Percentiles rank a stretch among this genome's conserved stretches.
Conservation (phyloP, 30 jellyfish, hydroid and myxozoan genomes). For the Hydractinia symbiolongicarpus region DNA sequence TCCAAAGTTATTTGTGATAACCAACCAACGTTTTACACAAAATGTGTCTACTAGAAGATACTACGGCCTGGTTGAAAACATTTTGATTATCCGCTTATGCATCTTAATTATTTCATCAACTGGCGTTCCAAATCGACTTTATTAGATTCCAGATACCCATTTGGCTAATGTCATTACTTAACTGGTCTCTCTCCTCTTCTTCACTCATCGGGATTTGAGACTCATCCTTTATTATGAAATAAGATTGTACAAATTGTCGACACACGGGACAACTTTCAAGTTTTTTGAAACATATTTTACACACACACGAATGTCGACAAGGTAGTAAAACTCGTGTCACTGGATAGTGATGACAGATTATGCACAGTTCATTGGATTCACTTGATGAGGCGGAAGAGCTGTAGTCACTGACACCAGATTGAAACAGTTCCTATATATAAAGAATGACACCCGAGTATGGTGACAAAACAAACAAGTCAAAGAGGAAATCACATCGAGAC, state of each 20-base stretch:
- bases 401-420: slow-evolving; percentile 4
- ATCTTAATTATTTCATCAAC: too few species aligned
- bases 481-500: neutral
- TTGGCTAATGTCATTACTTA: slow-evolving; percentile 38
- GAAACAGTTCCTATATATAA: neutral
- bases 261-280: slow-evolving; percentile 68
- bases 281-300: slow-evolving; percentile 57
- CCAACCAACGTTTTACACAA: too few species aligned
- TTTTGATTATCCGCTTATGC: too few species aligned
- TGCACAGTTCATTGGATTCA: slow-evolving; percentile 38
- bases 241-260: slow-evolving; percentile 46
- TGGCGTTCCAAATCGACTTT: slow-evolving; percentile 77
- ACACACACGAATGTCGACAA: slow-evolving; percentile 76
- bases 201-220: slow-evolving; percentile 41
- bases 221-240: slow-evolving; percentile 46
- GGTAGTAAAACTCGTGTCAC: slow-evolving; percentile 89
- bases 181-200: slow-evolving; percentile 51
- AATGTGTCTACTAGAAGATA: too few species aligned
- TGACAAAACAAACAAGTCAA: neutral
- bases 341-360: slow-evolving; percentile 57
- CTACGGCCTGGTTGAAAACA: too few species aligned
- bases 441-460: neutral
- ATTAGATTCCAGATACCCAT: slow-evolving; percentile 57
- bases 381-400: neutral
- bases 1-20: too few species aligned